Evolutionary conservation across 1,140 invertebrate species (phyloP), one percentile per base, ranked within the genome.

Genomic region (Ruditapes philippinarum): DNA sequence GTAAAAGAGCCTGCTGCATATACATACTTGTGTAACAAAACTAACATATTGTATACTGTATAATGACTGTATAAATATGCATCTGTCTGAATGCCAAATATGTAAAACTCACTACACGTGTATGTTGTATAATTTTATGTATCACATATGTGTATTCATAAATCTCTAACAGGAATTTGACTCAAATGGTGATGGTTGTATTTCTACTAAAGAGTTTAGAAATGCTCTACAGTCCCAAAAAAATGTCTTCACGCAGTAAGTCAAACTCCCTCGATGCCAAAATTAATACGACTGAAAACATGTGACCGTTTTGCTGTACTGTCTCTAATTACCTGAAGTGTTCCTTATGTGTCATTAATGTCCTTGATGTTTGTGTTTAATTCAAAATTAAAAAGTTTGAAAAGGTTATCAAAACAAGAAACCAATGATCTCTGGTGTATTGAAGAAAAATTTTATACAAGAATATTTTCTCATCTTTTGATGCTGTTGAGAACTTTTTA

Each of bases 191-290:
- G 99, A 99, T 93, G 99, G 99, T 7, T 99, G 98, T 98, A 98
- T 99, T 0, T 98, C 98, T 90, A 98, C 98, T 0, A 99, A 99
- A 96, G 99, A 99, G 95, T 99, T 99, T 95, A 98, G 98, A 93
- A 98, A 99, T 90, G 99, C 99, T 94, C 99, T 99, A 99, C 99
- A 99, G 95, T 98, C 99, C 92, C 98, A 99, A 95, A 99, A 99
- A 99, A 96, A 99, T 98, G 96, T 99, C 99, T 95, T 98, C 98
- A 49, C 97, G 97, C 97, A 97, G 98, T 99, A 97, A 97, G 97
- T 97, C 42, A 12, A 28, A 36, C 5, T 7, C 25, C 42, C 74
- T 38, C 49, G 42, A 62, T 1, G 5, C 25, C n/a, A n/a, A 28
- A 1, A 62, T 62, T 62, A 28, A 62, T 62, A 62, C 57, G 28